Base-by-base conservation (phyloP, 1,140 invertebrate species). In the Leucophenga varia region DNA sequence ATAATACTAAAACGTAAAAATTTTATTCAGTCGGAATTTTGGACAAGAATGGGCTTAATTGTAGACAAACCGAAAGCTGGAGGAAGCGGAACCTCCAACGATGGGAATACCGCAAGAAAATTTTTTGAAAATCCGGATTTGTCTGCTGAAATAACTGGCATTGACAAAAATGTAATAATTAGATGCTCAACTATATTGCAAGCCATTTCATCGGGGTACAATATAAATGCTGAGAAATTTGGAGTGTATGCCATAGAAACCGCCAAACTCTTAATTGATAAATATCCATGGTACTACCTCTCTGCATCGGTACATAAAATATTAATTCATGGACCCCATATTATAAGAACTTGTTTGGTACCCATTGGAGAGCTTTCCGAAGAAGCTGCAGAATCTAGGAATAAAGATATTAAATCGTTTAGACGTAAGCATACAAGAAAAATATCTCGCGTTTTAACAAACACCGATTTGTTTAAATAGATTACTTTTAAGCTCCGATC, bases 91-190 rank as follows among this genome's bases (percentile, higher is more conserved):
- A 59, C 54, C 9, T 64, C 67, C 6, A 76, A 75, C 45, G 64
- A 71, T 49, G 69, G 65, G 12, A 76, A 77, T 52, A 72, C 64
- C 9, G 59, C 56, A 14, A 56, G 73, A 47, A 43, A 36, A 46
- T 74, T 76, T 57, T 76, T 74, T 43, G 32, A 43, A 35, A 37
- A 73, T 43, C 44, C 59, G n/a, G 41, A 53, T 34, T 41, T 59
- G 54, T 52, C 61, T 47, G 52, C 61, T 43, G 39, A 52, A 43
- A 75, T 77, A 31, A 36, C 35, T 18, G 46, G 37, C 21, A 28
- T 76, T 50, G 16, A 64, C 63, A 28, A 48, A 48, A 30, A 47
- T 39, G 18, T 55, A 41, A 32, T 43, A 35, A 22, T 17, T 19
- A 30, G 51, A 39, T 49, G 41, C 41, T 20, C 46, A 30, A 38